Evolutionary conservation across 1,140 invertebrate genomes (phyloP), one percentile per base, ranked within the genome.

Genomic region (Homalodisca vitripennis): DNA sequence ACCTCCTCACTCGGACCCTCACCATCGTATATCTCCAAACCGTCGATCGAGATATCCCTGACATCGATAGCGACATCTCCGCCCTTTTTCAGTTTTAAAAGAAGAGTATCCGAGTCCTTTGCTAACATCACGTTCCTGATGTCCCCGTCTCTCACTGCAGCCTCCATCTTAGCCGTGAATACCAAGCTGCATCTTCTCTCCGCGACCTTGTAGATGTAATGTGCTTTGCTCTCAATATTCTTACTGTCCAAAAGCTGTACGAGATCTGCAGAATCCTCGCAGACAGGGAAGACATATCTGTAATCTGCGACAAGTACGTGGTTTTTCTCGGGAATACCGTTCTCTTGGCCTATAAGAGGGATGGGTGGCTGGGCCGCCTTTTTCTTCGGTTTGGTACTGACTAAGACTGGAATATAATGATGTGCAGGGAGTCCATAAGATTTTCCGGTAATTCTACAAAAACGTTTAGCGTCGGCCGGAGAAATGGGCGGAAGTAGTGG

Each of bases 381-480:
- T 82, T 81, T 71, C 83, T 85, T 55, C 77, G 79, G 68, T 26
- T 80, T 77, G 1, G 82, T 82, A 67, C 84, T 82, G 20, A 87
- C 80, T 26, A 90, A 76, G 30, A 90, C 88, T 73, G 90, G 91
- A 80, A 91, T 89, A 84, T 91, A 92, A 78, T 92, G 89, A 77
- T 90, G 89, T n/a, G 84, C 84, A 3, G 87, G 87, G 67, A 89
- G 77, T 22, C 89, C 89, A 64, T 89, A 89, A 13, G 91, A 90
- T 79, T 92, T 92, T 41, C 90, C 90, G 0, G 91, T 93, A 69
- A 94, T 91, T 71, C 89, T 84, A 76, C 92, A 92, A 73, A 89
- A 89, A 67, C 89, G 83, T 76, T 90, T 88, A 1, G 90, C 91
- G 74, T 92, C 91, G 1, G 89, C 89, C 1, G 91, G 90, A 60